Percentiles rank a stretch among this genome's conserved stretches.
phyloP scores from a whole-genome alignment of 2,797 vertebrate species.

The Cyclopterus lumpus region DNA sequence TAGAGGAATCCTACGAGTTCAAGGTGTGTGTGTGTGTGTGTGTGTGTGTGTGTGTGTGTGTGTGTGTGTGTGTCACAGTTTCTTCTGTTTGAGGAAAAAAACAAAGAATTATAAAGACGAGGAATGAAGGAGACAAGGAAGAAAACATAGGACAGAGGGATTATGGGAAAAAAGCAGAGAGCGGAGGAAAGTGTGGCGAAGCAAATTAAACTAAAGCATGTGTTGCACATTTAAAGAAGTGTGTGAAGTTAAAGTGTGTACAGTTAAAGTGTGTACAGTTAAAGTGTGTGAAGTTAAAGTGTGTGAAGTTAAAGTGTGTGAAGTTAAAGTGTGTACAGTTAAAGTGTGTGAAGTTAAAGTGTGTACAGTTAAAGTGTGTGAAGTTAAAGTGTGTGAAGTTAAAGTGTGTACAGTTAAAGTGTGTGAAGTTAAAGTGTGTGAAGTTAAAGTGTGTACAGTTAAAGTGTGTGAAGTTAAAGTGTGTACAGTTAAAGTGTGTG shows the following conservation, averaged over 20 bases:
- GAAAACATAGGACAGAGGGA: not conserved
- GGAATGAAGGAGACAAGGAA: constrained; percentile 2
- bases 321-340: no score
- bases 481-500: no score
- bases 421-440: no score
- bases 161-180: not conserved
- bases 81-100: constrained; percentile 43
- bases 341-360: no score
- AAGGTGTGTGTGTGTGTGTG: constrained; percentile 84
- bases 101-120: constrained; percentile 21
- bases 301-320: no score
- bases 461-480: no score
- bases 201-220: not conserved
- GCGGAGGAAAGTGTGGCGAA: not conserved
- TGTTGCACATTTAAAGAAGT: not conserved
- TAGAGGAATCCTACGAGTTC: constrained; percentile 98
- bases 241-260: not conserved
- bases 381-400: no score
- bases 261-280: no score
- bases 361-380: no score
- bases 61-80: not conserved
- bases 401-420: no score
- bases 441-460: no score
- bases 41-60: not conserved
- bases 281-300: no score